phyloP scores from a whole-genome alignment of 2,888 invertebrate genomes.

The Eledona agricola region DNA sequence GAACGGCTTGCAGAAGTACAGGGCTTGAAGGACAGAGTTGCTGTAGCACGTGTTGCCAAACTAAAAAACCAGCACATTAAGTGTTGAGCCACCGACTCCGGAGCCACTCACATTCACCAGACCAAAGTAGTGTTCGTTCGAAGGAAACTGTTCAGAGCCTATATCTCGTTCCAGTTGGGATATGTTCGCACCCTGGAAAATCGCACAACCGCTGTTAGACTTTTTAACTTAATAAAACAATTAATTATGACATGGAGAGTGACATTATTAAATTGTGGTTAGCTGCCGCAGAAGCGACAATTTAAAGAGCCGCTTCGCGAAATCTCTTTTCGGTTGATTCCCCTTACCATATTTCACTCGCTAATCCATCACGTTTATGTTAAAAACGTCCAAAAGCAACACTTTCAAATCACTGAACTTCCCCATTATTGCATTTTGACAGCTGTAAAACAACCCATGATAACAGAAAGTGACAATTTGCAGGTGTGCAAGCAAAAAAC shows the following conservation, averaged over 20 bases:
- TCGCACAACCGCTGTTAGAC: constrained; percentile 4
- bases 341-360: constrained; percentile 61
- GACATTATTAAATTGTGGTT: constrained; percentile 33
- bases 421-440: constrained; percentile 62
- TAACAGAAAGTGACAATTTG: constrained; percentile 30
- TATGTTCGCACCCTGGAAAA: constrained; percentile 82
- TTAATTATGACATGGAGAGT: constrained; percentile 33
- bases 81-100: no score
- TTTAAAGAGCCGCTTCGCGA: background rate
- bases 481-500: no score
- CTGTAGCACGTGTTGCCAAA: constrained; percentile 99
- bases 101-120: constrained; percentile 98
- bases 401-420: constrained; percentile 58
- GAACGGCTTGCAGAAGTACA: constrained; percentile 99
- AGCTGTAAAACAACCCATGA: constrained; percentile 51
- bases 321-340: background rate
- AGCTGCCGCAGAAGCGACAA: constrained; percentile 14
- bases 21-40: constrained; percentile 98
- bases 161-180: constrained; percentile 99
- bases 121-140: constrained; percentile 99
- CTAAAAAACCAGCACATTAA: constrained; percentile 63
- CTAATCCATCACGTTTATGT: constrained; percentile 62
- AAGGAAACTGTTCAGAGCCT: constrained; percentile 97
- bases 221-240: constrained; percentile 38
- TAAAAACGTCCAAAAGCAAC: constrained; percentile 59